Base-by-base conservation (phyloP, 2,113 vertebrate genomes). In the Puma concolor region DNA sequence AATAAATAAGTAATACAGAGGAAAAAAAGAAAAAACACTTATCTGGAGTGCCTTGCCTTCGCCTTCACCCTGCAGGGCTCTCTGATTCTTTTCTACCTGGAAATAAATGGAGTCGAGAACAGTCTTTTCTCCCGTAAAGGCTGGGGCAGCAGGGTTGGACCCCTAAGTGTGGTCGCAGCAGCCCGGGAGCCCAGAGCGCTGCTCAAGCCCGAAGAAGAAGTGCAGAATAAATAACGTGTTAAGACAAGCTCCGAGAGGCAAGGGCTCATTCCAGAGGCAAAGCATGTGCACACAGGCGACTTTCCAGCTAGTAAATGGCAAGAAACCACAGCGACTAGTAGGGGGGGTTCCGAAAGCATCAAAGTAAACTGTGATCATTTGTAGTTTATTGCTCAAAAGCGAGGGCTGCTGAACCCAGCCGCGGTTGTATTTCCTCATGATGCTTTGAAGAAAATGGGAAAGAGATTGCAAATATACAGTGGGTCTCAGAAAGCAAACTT, bases 1-100 rank as follows among this genome's bases (percentile, higher is more conserved):
- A 99, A 99, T 99, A 99, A 99, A 99, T 99, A 99, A 99, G 98
- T 99, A 98, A 99, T 99, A 98, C 60, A 77, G 97, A 95, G 72
- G 86, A 19, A 33, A 84, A 50, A 97, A 98, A 97, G n/a, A 86
- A 50, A 98, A 98, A 98, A 98, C 98, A 99, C 99, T 99, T 99
- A 98, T 97, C 98, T 98, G 97, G 41, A 99, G 98, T 98, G 98
- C 98, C 98, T 98, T 81, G 67, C 95, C 98, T 98, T 95, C 93
- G 0, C 88, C 97, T 97, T 98, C 96, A 48, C 81, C 54, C 97
- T 97, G 81, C 77, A 98, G 97, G 98, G 97, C 93, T 98, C 97
- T 98, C 98, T 98, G 98, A 95, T 98, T 98, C 97, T 98, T 98
- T 93, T 98, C 98, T 97, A 96, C 96, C 96, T 98, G 98, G 96